These are phyloP conservation scores for Mionectes macconnelli DNA, from an alignment of 2,113 vertebrate genomes.

Conservation along the genomic window DNA sequence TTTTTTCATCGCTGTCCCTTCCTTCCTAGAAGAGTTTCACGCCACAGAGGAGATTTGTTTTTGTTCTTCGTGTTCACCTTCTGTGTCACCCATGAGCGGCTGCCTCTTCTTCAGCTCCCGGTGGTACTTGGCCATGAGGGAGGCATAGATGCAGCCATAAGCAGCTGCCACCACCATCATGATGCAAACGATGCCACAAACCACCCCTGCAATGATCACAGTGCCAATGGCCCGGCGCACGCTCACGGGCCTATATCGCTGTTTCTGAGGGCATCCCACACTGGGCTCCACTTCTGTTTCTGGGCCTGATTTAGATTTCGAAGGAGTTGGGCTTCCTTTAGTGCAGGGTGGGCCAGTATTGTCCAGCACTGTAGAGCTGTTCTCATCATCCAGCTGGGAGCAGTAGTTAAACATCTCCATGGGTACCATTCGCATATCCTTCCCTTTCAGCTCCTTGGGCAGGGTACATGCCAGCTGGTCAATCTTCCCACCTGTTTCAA, in stretches of 20 bases:
- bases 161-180: constrained; percentile 99
- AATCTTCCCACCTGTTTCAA: constrained; percentile 86
- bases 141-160: constrained; percentile 97
- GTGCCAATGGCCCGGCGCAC: constrained; percentile 96
- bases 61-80: constrained; percentile 89
- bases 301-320: constrained; percentile 67
- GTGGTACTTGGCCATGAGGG: constrained; percentile 98
- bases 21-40: constrained; percentile 67
- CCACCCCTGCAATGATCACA: constrained; percentile 93
- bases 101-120: constrained; percentile 97
- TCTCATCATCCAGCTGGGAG: constrained; percentile 92
- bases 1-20: constrained; percentile 44
- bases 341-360: constrained; percentile 84
- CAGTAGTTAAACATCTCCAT: constrained; percentile 99
- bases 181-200: constrained; percentile 95
- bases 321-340: constrained; percentile 73
- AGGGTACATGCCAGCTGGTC: constrained; percentile 96
- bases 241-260: constrained; percentile 88
- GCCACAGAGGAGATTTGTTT: constrained; percentile 98
- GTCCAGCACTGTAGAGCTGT: constrained; percentile 76
- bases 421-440: constrained; percentile 92
- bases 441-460: constrained; percentile 94
- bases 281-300: constrained; percentile 75
- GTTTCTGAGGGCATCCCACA: constrained; percentile 78
- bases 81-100: constrained; percentile 94